A percentile compares a stretch with the other conserved stretches of the same genome.
Conservation (phyloP, 2,888 invertebrate species). For the Pollenia griseotomentosa region DNA sequence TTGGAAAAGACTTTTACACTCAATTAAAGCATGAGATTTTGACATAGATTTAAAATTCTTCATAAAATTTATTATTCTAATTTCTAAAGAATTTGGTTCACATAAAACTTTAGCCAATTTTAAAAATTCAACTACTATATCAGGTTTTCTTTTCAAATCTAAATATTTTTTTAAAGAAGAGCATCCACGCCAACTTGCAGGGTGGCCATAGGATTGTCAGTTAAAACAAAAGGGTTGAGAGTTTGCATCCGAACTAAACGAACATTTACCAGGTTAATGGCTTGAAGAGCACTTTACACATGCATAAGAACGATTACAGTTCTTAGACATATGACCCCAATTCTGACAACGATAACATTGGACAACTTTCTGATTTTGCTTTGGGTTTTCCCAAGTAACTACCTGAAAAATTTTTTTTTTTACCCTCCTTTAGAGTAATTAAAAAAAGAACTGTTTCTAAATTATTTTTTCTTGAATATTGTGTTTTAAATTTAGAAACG, state of each 20-base stretch:
- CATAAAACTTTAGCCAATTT: too few relatives aligned
- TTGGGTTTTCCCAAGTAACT: background rate
- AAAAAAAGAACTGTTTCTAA: background rate
- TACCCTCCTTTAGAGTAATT: conserved; percentile 6
- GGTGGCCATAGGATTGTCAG: conserved; percentile 9
- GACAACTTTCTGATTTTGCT: too few relatives aligned
- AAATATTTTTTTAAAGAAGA: conserved; percentile 21
- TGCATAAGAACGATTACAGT: background rate
- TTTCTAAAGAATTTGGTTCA: too few relatives aligned
- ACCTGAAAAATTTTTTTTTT: conserved; percentile 27
- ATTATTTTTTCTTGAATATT: conserved; percentile 2
- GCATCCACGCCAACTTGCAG: conserved; percentile 12
- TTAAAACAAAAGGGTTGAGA: background rate
- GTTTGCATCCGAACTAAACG: background rate
- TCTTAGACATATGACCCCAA: background rate
- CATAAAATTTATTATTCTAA: too few relatives aligned
- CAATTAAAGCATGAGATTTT: too few relatives aligned
- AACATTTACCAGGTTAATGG: background rate
- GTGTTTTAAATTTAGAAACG: background rate
- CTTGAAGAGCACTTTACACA: conserved; percentile 2
- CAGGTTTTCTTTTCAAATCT: background rate
- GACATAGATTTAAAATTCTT: too few relatives aligned
- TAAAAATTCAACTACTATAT: too few relatives aligned
- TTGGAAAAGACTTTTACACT: too few relatives aligned
- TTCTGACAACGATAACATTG: too few relatives aligned